Base-by-base conservation (phyloP, 2,888 invertebrate genomes). In the Allacma fusca region DNA sequence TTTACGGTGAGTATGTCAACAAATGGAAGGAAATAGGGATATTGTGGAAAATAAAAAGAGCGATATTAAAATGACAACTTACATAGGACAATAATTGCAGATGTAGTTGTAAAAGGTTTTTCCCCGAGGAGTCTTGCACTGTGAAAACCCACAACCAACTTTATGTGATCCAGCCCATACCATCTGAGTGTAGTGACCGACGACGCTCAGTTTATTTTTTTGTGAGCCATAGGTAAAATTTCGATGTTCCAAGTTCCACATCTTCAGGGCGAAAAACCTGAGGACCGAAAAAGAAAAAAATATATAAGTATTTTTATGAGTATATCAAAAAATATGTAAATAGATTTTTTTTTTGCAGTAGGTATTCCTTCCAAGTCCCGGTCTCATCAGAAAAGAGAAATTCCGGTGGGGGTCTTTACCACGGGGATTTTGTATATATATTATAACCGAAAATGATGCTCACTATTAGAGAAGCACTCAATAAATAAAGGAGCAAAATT, bases 31-130 rank as follows among this genome's bases (percentile, higher is more conserved):
- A 44, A 75, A 16, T 26, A 50, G 40, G 13, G 40, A 40, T 40
- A 40, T 40, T 40, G 5, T 40, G 7, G 40, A n/a, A n/a, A 13
- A 59, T 21, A 7, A 59, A 59, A 59, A 59, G 5, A n/a, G n/a
- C 59, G n/a, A 59, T 7, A 62, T 9, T 12, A 67, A 24, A 23
- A 67, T 21, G 5, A n/a, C 59, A 26, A 89, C 91, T 91, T 89
- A 93, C 94, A 91, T 91, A 24, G 94, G 94, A 85, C 94, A 94
- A 86, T 94, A 94, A 88, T 94, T 93, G 87, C 94, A 94, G 34
- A 94, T 91, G 86, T 94, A 94, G 86, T 92, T 93, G 87, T 90
- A 94, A 87, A 91, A 94, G 21, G 87, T 90, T 87, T 87, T 87
- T 73, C 84, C 83, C 76, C 80, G 79, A 59, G 80, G 68, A 72